These are phyloP conservation scores for Etheostoma nigrum DNA, from an alignment of 2,797 vertebrate genomes.

Conservation along the genomic window DNA sequence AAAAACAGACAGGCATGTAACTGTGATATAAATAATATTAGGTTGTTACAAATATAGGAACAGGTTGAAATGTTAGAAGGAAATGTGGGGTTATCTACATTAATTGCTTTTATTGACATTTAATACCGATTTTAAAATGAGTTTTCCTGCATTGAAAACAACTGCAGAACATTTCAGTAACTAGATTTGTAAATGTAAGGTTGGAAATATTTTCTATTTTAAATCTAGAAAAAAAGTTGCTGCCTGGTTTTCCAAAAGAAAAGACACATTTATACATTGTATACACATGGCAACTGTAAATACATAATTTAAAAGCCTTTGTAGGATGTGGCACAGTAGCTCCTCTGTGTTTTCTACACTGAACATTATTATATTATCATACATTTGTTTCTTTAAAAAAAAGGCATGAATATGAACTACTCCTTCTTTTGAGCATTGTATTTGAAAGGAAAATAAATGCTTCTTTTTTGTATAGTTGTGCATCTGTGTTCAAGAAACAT, in stretches of 20 bases:
- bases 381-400: slow-evolving; percentile 21
- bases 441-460: slow-evolving; percentile 52
- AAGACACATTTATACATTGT: slow-evolving; percentile 61
- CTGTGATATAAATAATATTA: slow-evolving; percentile 80
- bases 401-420: neutral
- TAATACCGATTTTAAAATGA: slow-evolving; percentile 30
- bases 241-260: slow-evolving; percentile 40
- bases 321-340: slow-evolving; percentile 16
- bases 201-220: slow-evolving; percentile 21
- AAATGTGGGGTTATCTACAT: slow-evolving; percentile 47
- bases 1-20: slow-evolving; percentile 72
- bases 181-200: slow-evolving; percentile 16
- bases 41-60: slow-evolving; percentile 61
- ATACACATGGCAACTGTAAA: slow-evolving; percentile 42
- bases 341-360: slow-evolving; percentile 28
- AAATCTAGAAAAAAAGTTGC: slow-evolving; percentile 28
- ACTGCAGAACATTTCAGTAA: slow-evolving; percentile 22
- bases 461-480: slow-evolving; percentile 43
- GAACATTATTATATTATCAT: neutral
- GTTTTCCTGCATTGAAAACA: slow-evolving; percentile 35
- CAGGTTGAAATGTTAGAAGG: slow-evolving; percentile 28
- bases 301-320: slow-evolving; percentile 22
- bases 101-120: slow-evolving; percentile 48
- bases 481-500: slow-evolving; percentile 70
- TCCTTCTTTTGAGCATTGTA: slow-evolving; percentile 1